These are phyloP conservation scores for Cephalotes varians DNA, from an alignment of 2,888 invertebrate genomes.

Conservation along the genomic window DNA sequence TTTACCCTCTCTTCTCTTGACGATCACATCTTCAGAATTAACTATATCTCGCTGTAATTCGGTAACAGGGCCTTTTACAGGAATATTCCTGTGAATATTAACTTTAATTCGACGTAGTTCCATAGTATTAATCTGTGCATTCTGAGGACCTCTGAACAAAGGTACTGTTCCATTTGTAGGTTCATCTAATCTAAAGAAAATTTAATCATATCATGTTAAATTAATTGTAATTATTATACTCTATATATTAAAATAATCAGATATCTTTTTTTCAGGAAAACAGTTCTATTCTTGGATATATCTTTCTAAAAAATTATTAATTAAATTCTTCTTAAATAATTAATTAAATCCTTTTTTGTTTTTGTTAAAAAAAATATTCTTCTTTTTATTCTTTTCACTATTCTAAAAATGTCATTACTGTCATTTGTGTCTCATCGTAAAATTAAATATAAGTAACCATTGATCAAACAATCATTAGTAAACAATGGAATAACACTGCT, in stretches of 20 bases:
- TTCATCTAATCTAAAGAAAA: slow-evolving; percentile 65
- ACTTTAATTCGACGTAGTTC: slow-evolving; percentile 76
- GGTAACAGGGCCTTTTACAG: slow-evolving; percentile 39
- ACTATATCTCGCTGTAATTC: slow-evolving; percentile 75
- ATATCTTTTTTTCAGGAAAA: neutral
- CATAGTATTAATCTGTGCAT: slow-evolving; percentile 63
- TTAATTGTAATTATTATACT: neutral
- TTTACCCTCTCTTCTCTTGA: slow-evolving; percentile 79
- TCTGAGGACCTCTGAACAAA: slow-evolving; percentile 77
- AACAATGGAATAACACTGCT: too few relatives aligned
- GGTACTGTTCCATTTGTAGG: slow-evolving; percentile 61
- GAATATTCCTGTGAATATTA: slow-evolving; percentile 74
- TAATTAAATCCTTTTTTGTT: neutral
- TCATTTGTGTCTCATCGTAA: too few relatives aligned
- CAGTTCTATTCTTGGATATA: neutral
- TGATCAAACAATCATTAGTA: too few relatives aligned
- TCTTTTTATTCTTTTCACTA: too few relatives aligned
- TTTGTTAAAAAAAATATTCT: neutral
- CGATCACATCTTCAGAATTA: slow-evolving; percentile 75
- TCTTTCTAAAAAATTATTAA: neutral
- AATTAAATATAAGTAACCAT: too few relatives aligned
- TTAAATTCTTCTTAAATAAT: neutral
- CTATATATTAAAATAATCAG: neutral
- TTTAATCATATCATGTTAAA: slow-evolving; percentile 29
- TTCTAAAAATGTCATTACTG: too few relatives aligned